phyloP scores from a whole-genome alignment of 1,140 invertebrate species.

The Berghia stephanieae region DNA sequence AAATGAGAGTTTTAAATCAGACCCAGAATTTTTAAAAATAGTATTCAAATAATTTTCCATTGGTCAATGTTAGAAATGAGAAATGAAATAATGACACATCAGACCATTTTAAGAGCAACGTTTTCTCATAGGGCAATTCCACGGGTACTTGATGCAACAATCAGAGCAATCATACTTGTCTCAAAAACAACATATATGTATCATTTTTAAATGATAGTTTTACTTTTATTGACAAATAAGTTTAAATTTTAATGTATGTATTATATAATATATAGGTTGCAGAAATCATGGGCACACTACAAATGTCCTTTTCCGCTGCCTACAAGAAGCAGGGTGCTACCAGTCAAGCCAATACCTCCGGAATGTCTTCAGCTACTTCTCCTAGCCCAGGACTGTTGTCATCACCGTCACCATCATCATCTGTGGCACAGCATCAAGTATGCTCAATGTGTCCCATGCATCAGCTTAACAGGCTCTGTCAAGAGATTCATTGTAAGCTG shows the following conservation, averaged over 20 bases:
- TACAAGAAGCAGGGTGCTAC: constrained; percentile 43
- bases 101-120: no score
- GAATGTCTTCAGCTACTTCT: background rate
- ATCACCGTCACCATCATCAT: background rate
- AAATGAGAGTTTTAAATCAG: no score
- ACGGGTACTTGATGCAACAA: no score
- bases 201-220: background rate
- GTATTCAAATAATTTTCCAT: no score
- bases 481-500: constrained; percentile 80
- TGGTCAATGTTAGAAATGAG: no score
- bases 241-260: background rate
- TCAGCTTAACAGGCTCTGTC: constrained; percentile 91
- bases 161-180: background rate
- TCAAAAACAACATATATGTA: background rate
- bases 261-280: constrained; percentile 63
- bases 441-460: constrained; percentile 91
- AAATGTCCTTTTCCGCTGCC: constrained; percentile 76
- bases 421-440: constrained; percentile 62
- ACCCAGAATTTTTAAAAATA: no score
- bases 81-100: no score
- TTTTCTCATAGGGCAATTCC: no score
- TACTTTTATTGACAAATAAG: background rate
- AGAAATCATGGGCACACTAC: constrained; percentile 76
- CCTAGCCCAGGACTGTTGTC: background rate
- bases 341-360: background rate